These are phyloP conservation scores for Unio pictorum DNA, from an alignment of 2,888 invertebrate genomes.

Conservation along the genomic window DNA sequence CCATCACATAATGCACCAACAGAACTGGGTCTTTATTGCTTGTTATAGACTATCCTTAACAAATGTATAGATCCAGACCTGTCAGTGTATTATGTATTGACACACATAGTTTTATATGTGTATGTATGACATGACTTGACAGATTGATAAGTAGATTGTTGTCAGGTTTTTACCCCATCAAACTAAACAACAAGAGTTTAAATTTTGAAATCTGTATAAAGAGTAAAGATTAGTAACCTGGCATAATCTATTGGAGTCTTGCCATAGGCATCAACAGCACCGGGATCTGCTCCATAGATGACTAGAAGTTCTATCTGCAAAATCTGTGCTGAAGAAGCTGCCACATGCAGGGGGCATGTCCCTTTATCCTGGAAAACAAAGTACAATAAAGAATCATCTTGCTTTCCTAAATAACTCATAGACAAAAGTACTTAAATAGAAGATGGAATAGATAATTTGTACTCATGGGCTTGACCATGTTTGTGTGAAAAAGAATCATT, in stretches of 20 bases:
- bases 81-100: too few relatives aligned
- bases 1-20: too few relatives aligned
- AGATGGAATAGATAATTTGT: too few relatives aligned
- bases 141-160: too few relatives aligned
- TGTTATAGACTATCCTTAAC: too few relatives aligned
- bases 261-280: conserved; percentile 79
- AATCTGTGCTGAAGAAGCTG: conserved; percentile 92
- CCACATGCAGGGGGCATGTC: conserved; percentile 92
- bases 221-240: conserved; percentile 46
- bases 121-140: too few relatives aligned
- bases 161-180: too few relatives aligned
- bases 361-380: conserved; percentile 84
- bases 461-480: background rate
- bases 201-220: background rate
- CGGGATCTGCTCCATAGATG: conserved; percentile 95
- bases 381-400: background rate
- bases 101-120: too few relatives aligned
- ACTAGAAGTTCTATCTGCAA: conserved; percentile 92
- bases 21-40: too few relatives aligned
- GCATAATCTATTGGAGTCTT: conserved; percentile 72
- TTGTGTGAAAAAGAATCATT: background rate
- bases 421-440: too few relatives aligned
- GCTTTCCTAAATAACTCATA: background rate
- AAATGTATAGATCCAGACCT: too few relatives aligned
- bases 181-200: background rate